Evolutionary conservation across 2,113 vertebrate species (phyloP), one percentile per base, ranked within the genome.

Genomic region (Callospermophilus lateralis): DNA sequence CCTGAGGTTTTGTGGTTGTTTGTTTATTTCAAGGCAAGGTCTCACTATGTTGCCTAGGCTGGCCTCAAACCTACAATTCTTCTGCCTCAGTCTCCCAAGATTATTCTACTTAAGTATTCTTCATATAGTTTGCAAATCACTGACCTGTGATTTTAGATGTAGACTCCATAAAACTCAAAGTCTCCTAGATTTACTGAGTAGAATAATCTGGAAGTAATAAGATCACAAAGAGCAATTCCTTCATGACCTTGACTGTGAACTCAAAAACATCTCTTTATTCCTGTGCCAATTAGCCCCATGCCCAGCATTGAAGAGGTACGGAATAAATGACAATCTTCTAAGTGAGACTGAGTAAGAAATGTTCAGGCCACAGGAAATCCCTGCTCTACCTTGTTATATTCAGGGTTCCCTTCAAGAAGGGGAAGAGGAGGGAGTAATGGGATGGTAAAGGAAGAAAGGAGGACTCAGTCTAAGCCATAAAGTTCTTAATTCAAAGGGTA

Each of bases 151-250:
- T 93, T 92, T 85, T 30, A 86, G n/a, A 67, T 88, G n/a, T 78
- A 83, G 28, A 94, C 39, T 94, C 30, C 28, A 79, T 96, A 72
- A 93, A 93, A 92, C 0, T n/a, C 19, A 77, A n/a, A 48, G 24
- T 81, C 77, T 91, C 45, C 45, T 65, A 55, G 30, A 45, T 61
- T 78, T 76, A 84, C 2, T 90, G 20, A 93, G 77, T 95, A 89
- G 88, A 94, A 70, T 76, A 80, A 93, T 74, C 63, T 84, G 42
- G 53, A 93, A 91, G 51, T 85, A 86, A 95, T 76, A 88, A 90
- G 58, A 87, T 87, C 30, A 70, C 15, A 78, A 96, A 85, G 70
- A 93, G 37, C 37, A 72, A 93, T 76, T 93, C 67, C 51, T n/a
- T 85, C 15, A 48, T 34, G 42, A 86, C 78, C 13, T 11, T 51